Evolutionary conservation across 1,140 invertebrate genomes (phyloP).

Genomic region (Elymnias hypermnestra): DNA sequence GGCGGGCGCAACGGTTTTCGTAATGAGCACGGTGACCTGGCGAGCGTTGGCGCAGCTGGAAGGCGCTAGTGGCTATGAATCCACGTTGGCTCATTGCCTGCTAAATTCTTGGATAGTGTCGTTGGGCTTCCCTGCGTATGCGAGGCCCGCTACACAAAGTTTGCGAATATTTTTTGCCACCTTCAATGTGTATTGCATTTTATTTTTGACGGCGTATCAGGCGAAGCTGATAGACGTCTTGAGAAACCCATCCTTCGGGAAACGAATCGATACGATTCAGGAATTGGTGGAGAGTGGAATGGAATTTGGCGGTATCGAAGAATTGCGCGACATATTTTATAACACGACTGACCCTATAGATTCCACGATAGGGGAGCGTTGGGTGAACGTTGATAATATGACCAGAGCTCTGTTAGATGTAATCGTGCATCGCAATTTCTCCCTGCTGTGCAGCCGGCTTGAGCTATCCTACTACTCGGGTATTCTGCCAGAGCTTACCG

Average conservation of each 20-base stretch:
- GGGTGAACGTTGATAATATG: conserved; percentile 51
- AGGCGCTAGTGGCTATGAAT: conserved; percentile 56
- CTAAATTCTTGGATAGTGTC: conserved; percentile 66
- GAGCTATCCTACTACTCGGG: conserved; percentile 53
- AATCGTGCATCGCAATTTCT: conserved; percentile 54
- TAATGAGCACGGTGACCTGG: conserved; percentile 66
- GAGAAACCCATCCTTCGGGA: conserved; percentile 64
- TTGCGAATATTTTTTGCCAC: conserved; percentile 72
- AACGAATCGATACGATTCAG: conserved; percentile 68
- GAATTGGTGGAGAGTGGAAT: conserved; percentile 66
- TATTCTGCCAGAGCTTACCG: conserved; percentile 50
- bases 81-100: conserved; percentile 52
- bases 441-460: conserved; percentile 48
- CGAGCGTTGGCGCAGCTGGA: conserved; percentile 52
- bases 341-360: conserved; percentile 64
- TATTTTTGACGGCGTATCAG: conserved; percentile 72
- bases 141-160: conserved; percentile 56
- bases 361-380: conserved; percentile 51
- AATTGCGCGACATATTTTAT: conserved; percentile 71
- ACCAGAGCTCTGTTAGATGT: conserved; percentile 57
- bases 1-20: conserved; percentile 43
- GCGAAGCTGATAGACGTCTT: conserved; percentile 75
- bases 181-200: conserved; percentile 69
- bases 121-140: conserved; percentile 60
- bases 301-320: conserved; percentile 66